phyloP scores from a whole-genome alignment of 1,140 invertebrate species.

The Drosophila leontia region DNA sequence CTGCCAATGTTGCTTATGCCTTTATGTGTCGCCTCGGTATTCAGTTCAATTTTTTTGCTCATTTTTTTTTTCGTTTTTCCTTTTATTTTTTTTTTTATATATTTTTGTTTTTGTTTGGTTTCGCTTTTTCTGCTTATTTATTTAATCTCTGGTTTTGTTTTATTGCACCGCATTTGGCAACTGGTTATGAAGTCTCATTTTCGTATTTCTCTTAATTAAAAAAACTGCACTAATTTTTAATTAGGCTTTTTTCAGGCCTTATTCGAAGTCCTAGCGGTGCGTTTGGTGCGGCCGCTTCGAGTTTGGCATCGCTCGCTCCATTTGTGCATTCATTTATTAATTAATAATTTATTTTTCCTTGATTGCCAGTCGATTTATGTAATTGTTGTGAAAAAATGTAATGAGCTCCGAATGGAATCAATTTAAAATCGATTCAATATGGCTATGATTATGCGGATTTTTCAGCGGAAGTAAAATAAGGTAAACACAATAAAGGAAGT shows the following conservation, averaged over 20 bases:
- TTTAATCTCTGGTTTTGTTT: conserved; percentile 48
- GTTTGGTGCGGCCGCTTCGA: conserved; percentile 19
- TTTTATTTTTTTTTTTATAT: conserved; percentile 14
- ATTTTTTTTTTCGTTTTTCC: conserved; percentile 46
- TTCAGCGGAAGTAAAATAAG: not conserved
- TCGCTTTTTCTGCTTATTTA: conserved; percentile 43
- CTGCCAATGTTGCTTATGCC: conserved; percentile 63
- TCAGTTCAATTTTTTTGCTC: conserved; percentile 74
- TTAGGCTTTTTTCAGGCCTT: conserved; percentile 62
- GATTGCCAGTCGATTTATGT: conserved; percentile 44
- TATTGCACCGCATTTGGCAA: conserved; percentile 72
- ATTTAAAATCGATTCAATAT: conserved; percentile 25
- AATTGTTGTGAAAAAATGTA: conserved; percentile 4
- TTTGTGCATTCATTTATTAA: conserved; percentile 45
- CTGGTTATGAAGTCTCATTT: conserved; percentile 83
- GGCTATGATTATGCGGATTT: not conserved
- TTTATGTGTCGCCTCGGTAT: conserved; percentile 77
- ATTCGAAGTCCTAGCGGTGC: conserved; percentile 9
- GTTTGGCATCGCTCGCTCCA: conserved; percentile 14
- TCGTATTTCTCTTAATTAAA: conserved; percentile 80
- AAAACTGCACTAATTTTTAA: conserved; percentile 81
- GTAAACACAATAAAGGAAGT: not conserved
- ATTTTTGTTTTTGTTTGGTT: conserved; percentile 9
- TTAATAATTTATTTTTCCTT: conserved; percentile 49
- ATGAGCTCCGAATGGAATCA: conserved; percentile 16